These are phyloP conservation scores for Lissocephala sabroskyi DNA, from an alignment of 2,888 invertebrate species.

Conservation along the genomic window DNA sequence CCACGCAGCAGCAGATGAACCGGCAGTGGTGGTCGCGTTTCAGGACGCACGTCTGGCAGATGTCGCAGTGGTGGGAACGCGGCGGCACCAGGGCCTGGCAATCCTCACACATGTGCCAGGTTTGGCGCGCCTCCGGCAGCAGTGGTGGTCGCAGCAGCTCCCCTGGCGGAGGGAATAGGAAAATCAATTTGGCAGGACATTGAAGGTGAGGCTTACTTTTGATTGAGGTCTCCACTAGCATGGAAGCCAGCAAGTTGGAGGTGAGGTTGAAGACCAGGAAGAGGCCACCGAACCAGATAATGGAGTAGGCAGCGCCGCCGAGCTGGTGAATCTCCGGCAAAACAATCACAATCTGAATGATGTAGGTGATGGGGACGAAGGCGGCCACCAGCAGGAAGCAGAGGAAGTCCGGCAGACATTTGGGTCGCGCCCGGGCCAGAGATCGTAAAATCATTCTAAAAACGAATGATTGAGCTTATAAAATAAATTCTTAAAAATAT, in stretches of 20 bases:
- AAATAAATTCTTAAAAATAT: no score
- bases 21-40: conserved; percentile 93
- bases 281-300: conserved; percentile 78
- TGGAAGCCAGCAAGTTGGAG: conserved; percentile 83
- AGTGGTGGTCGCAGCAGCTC: conserved; percentile 66
- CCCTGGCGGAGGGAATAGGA: conserved; percentile 36
- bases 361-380: conserved; percentile 67
- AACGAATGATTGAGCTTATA: no score
- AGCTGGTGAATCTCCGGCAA: conserved; percentile 79
- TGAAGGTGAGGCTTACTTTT: conserved; percentile 71
- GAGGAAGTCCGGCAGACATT: conserved; percentile 51
- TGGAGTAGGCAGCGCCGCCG: conserved; percentile 74
- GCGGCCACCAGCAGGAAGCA: conserved; percentile 57
- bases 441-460: conserved; percentile 47
- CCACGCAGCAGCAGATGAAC: conserved; percentile 91
- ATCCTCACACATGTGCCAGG: conserved; percentile 83
- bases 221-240: conserved; percentile 85
- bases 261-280: conserved; percentile 85
- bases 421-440: conserved; percentile 40
- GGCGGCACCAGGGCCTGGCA: conserved; percentile 86
- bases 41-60: conserved; percentile 85
- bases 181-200: no score
- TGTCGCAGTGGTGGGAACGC: conserved; percentile 91
- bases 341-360: conserved; percentile 78
- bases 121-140: conserved; percentile 63